Base-by-base conservation (phyloP, 2,888 invertebrate species). In the Ophion costatus region DNA sequence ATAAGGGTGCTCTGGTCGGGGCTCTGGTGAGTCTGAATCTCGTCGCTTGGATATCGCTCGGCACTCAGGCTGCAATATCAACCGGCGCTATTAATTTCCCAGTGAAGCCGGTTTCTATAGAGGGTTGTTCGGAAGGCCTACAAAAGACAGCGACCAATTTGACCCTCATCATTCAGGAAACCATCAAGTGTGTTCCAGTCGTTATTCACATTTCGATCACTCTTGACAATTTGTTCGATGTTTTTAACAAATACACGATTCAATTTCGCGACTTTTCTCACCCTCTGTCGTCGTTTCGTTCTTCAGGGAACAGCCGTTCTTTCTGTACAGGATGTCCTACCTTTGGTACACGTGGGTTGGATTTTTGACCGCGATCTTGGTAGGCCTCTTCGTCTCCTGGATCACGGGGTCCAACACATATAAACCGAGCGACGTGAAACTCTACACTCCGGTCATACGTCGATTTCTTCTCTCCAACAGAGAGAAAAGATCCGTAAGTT, bases 261-360 rank as follows among this genome's bases (percentile, higher is more conserved):
- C 2, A 29, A 9, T 59, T 59, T 59, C 7, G 22, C 1, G 22
- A 59, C 56, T 59, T 1, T n/a, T 33, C 51, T 29, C 11, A 75
- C 29, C 29, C 20, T 38, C 33, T 42, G 17, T 33, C n/a, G 17
- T 67, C 9, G 33, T 59, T 57, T 71, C 70, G 11, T 38, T 61
- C 83, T 89, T 11, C 94, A 95, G 95, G 88, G 95, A 95, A 61
- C 94, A 95, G 45, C 95, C 96, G n/a, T 96, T 96, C 92, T 94
- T 95, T 89, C 91, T 97, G 82, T 97, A 96, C 92, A 94, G 95
- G 88, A 92, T 97, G 90, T 97, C 97, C 17, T 97, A 97, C 93
- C 95, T 97, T 92, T 97, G 97, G 94, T 97, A 97, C 93, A 96
- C 97, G 0, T 94, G 96, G 84, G 94, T 97, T n/a, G 97, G 97